Conservation (phyloP, 2,888 invertebrate species). For the Chouioia cunea region DNA sequence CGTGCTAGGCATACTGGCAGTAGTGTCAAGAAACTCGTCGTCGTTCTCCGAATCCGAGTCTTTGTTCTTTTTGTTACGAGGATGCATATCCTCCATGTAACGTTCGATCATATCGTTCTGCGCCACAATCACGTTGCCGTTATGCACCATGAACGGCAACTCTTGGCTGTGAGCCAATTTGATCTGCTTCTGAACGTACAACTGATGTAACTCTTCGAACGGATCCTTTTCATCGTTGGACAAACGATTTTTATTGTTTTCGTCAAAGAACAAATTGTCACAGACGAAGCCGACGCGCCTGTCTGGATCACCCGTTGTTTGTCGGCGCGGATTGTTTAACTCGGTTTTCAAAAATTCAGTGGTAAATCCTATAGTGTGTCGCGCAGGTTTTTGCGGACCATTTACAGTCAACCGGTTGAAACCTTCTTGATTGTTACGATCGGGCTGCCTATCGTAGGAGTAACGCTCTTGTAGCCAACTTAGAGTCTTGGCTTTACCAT, state of each 20-base stretch:
- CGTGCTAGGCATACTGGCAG: constrained; percentile 56
- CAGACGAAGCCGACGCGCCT: constrained; percentile 48
- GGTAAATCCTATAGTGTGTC: constrained; percentile 37
- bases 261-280: constrained; percentile 28
- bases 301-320: constrained; percentile 42
- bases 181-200: constrained; percentile 48
- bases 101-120: constrained; percentile 60
- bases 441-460: constrained; percentile 49
- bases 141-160: constrained; percentile 51
- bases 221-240: constrained; percentile 45
- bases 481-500: constrained; percentile 54
- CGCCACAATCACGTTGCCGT: constrained; percentile 52
- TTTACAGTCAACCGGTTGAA: constrained; percentile 44
- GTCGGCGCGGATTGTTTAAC: constrained; percentile 11
- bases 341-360: constrained; percentile 29
- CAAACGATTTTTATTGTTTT: constrained; percentile 22
- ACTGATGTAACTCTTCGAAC: constrained; percentile 51
- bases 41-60: constrained; percentile 63
- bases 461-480: constrained; percentile 59
- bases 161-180: constrained; percentile 44
- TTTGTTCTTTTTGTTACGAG: constrained; percentile 46
- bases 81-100: constrained; percentile 55
- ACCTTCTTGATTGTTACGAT: constrained; percentile 32
- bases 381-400: constrained; percentile 27
- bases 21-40: constrained; percentile 65